Evolutionary conservation across 2,888 invertebrate species (phyloP).

Genomic region (Blera fallax): DNA sequence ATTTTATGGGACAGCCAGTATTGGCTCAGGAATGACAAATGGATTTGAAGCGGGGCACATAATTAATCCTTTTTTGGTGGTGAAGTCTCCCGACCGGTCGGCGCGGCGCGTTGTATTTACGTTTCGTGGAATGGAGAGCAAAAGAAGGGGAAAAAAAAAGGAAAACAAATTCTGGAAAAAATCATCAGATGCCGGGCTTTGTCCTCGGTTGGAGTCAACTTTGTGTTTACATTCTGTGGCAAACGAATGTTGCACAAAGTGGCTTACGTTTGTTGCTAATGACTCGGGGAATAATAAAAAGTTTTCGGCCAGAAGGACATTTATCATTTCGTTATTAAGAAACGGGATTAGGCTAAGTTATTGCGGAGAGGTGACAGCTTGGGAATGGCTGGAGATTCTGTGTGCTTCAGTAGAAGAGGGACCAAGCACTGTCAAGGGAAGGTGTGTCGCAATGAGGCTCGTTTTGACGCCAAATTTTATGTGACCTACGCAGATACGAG

Average conservation of each 20-base stretch:
- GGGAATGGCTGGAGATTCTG: neutral
- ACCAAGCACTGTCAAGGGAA: neutral
- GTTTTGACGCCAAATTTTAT: too few relatives aligned
- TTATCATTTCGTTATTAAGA: constrained; percentile 60
- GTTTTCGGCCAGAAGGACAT: constrained; percentile 3
- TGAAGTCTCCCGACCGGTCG: neutral
- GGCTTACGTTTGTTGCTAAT: constrained; percentile 43
- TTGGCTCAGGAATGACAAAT: constrained; percentile 70
- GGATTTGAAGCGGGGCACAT: constrained; percentile 57
- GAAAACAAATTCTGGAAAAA: neutral
- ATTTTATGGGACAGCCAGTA: constrained; percentile 71
- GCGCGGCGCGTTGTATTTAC: neutral
- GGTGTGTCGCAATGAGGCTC: too few relatives aligned
- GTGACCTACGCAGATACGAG: too few relatives aligned
- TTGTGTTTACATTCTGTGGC: constrained; percentile 66
- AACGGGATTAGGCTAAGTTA: constrained; percentile 29
- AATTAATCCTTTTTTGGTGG: constrained; percentile 64
- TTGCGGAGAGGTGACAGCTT: constrained; percentile 22
- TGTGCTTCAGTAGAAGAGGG: neutral
- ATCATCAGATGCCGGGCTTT: constrained; percentile 1
- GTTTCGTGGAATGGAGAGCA: constrained; percentile 46
- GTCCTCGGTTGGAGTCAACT: constrained; percentile 12
- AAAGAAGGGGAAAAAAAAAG: constrained; percentile 5
- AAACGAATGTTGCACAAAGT: constrained; percentile 36
- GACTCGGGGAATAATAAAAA: constrained; percentile 43